Conservation (phyloP, 2,797 vertebrate genomes). For the Dendrocincla fuliginosa region DNA sequence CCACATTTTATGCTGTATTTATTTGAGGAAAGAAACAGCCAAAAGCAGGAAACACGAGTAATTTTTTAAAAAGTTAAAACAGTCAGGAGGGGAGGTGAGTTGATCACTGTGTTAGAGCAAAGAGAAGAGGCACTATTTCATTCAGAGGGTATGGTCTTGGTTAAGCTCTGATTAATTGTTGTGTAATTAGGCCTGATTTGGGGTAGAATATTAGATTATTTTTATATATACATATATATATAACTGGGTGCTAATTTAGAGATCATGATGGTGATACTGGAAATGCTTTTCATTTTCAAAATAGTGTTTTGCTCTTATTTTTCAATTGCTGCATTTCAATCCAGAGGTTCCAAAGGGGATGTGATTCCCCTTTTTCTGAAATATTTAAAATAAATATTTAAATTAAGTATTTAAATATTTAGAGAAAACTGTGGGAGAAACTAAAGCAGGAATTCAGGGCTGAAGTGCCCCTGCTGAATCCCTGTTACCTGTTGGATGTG, state of each 20-base stretch:
- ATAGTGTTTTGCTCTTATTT: rapidly evolving
- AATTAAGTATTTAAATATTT: background rate
- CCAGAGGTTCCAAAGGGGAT: background rate
- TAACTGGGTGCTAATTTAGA: background rate
- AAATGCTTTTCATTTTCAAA: background rate
- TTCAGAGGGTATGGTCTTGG: rapidly evolving
- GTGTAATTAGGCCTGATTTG: background rate
- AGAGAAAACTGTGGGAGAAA: background rate
- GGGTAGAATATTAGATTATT: background rate
- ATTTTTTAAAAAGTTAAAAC: background rate
- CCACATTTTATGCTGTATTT: constrained; percentile 1
- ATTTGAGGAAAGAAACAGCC: constrained; percentile 3
- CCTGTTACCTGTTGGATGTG: background rate
- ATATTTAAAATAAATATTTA: too few relatives aligned
- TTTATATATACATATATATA: background rate
- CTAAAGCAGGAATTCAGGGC: background rate
- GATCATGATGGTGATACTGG: background rate
- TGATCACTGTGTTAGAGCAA: rapidly evolving
- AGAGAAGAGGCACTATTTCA: background rate
- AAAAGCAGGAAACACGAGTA: background rate
- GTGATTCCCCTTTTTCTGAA: background rate
- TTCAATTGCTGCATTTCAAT: background rate
- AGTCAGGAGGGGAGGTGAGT: background rate
- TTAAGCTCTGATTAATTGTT: background rate
- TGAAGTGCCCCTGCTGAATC: background rate